phyloP scores from a whole-genome alignment of 2,888 invertebrate species.

The Onchidella celtica region DNA sequence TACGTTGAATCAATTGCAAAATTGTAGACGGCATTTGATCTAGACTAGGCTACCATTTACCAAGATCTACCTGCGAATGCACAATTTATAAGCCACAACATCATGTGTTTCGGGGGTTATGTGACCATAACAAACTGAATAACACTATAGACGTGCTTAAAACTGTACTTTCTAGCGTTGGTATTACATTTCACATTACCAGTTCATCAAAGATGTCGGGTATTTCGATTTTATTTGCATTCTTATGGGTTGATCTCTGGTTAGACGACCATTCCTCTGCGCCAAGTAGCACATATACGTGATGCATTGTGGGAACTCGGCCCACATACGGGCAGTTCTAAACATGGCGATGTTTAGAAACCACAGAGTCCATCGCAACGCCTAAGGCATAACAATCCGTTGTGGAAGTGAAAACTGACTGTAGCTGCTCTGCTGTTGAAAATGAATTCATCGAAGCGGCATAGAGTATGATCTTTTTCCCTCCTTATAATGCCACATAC shows the following conservation, averaged over 20 bases:
- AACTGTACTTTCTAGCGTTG: slow-evolving; percentile 31
- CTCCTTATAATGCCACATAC: too few relatives aligned
- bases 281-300: slow-evolving; percentile 31
- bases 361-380: slow-evolving; percentile 8
- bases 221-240: slow-evolving; percentile 12
- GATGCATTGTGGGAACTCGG: slow-evolving; percentile 30
- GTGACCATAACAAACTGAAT: not conserved
- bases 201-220: not conserved
- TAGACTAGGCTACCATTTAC: too few relatives aligned
- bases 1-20: too few relatives aligned
- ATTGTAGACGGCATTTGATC: too few relatives aligned
- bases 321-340: slow-evolving; percentile 24
- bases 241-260: not conserved
- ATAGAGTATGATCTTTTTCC: not conserved
- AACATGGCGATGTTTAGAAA: not conserved
- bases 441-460: not conserved
- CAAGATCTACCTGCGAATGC: too few relatives aligned
- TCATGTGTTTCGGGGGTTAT: slow-evolving; percentile 8
- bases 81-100: slow-evolving; percentile 43
- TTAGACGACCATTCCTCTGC: slow-evolving; percentile 35
- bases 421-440: too few relatives aligned
- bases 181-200: not conserved
- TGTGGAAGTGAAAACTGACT: too few relatives aligned
- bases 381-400: too few relatives aligned
- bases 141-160: not conserved